phyloP scores from a whole-genome alignment of 2,888 invertebrate genomes.

The Cheilosia grossa region DNA sequence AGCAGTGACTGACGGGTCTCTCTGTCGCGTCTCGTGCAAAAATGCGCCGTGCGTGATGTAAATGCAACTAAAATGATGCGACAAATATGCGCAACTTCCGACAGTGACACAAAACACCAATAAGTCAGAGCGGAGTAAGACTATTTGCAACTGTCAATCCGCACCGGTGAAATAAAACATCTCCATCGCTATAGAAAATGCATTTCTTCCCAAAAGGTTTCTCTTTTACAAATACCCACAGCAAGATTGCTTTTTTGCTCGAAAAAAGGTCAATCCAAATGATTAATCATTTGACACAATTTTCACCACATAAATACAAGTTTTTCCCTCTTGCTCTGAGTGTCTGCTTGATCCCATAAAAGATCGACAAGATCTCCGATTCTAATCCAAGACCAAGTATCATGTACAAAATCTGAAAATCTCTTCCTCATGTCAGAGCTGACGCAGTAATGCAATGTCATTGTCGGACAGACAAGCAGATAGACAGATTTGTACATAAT shows the following conservation, averaged over 20 bases:
- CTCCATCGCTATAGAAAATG: background rate
- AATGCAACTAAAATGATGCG: no score
- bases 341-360: slow-evolving; percentile 9
- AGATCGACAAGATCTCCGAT: slow-evolving; percentile 15
- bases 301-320: slow-evolving; percentile 18
- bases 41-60: no score
- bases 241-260: background rate
- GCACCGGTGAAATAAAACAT: no score
- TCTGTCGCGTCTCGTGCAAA: no score
- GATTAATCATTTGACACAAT: slow-evolving; percentile 54
- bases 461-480: slow-evolving; percentile 35
- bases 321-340: slow-evolving; percentile 34
- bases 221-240: background rate
- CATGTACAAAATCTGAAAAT: slow-evolving; percentile 7
- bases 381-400: no score
- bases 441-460: slow-evolving; percentile 48
- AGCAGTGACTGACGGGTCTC: no score
- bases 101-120: no score
- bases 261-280: slow-evolving; percentile 14
- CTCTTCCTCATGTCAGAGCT: slow-evolving; percentile 32
- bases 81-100: no score
- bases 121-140: no score
- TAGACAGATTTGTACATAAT: slow-evolving; percentile 44
- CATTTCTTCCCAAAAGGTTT: background rate
- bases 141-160: no score